Evolutionary conservation across 2,888 invertebrate genomes (phyloP), one percentile per base, ranked within the genome.

Genomic region (Pristionchus maxplancki): DNA sequence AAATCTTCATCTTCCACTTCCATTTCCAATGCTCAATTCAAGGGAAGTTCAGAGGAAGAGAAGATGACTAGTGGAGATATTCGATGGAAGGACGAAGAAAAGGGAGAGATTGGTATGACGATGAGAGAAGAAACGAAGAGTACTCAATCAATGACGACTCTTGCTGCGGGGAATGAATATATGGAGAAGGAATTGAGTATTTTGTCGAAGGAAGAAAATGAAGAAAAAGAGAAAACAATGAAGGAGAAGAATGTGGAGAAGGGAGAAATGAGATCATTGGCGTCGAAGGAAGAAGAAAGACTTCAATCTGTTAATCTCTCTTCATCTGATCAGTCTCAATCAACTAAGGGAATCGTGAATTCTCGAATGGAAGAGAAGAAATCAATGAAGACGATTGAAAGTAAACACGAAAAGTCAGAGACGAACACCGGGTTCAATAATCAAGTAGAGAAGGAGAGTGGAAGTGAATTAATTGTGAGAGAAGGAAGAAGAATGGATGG

Each of bases 201-300:
- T 34, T 8, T 8, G 37, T 71, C 71, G 58, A 58, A 48, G 34
- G 37, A 64, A 83, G n/a, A 83, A n/a, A 53, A 78, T 17, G 88
- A 58, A 82, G 88, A 62, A 87, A n/a, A 6, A 11, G 78, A 88
- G 64, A 71, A 81, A 20, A 48, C 37, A 31, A 31, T 53, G 37
- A 67, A 81, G 4, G 84, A 78, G 67, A 88, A 88, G 71, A 64
- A 31, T 31, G 40, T 53, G 13, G 62, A 34, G 37, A 88, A 50
- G 44, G 62, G 40, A 64, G 48, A 64, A 64, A n/a, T 62, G 31
- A 88, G 78, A 86, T 89, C 15, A 28, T 86, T 58, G 50, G 86
- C 58, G 86, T 83, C 78, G 86, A 89, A 58, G 89, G 89, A 50
- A 89, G 89, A 83, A 90, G 82, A 82, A 44, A 17, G 15, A 28